phyloP scores from a whole-genome alignment of 2,113 vertebrate species.

The Typhlomys cinereus region DNA sequence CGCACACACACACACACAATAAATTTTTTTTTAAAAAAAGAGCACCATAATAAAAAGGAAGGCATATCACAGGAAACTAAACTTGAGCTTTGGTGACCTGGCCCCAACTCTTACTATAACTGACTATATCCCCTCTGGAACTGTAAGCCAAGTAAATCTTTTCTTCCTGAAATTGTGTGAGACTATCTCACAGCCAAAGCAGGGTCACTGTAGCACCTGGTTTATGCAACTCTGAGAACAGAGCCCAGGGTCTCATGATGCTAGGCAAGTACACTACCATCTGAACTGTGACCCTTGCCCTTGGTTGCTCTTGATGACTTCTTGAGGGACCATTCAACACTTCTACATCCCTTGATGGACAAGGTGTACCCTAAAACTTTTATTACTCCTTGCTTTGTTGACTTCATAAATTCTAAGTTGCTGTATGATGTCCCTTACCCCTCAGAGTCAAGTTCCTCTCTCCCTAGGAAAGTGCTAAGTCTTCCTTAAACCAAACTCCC shows the following conservation, averaged over 20 bases:
- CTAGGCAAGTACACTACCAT: background rate
- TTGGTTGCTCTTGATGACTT: background rate
- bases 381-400: background rate
- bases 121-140: no score
- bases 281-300: background rate
- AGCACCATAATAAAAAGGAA: no score
- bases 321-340: background rate
- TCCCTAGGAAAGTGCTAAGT: background rate
- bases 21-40: background rate
- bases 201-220: no score
- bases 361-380: background rate
- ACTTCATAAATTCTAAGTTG: background rate
- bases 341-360: background rate
- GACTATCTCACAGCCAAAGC: no score
- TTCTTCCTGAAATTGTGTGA: no score
- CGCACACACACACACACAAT: background rate
- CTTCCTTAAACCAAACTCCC: background rate
- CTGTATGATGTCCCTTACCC: background rate
- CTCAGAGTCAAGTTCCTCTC: background rate
- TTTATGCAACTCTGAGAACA: background rate
- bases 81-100: no score
- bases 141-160: no score
- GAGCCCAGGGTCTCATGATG: background rate
- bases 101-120: no score
- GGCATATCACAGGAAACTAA: background rate